Base-by-base conservation (phyloP, 2,888 invertebrate genomes). In the Pocota personata region DNA sequence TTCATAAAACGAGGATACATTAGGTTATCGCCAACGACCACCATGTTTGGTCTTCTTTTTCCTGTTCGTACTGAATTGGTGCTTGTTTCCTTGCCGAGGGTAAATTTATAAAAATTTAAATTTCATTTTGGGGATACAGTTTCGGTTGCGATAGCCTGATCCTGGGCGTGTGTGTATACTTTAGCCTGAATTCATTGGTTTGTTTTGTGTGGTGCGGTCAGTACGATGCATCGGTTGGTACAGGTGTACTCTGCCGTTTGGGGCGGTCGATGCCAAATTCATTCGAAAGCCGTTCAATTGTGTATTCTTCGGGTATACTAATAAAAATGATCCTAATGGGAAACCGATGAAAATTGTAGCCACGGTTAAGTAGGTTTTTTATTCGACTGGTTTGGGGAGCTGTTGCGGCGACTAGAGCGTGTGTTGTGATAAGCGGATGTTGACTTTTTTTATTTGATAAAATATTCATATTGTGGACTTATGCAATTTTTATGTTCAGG, bases 241-340 rank as follows among this genome's bases (percentile, higher is more conserved):
- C 86, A 86, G 86, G 80, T 82, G 86, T 84, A 64, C 76, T 40
- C 35, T 71, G 46, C 52, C 46, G 46, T 77, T 37, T 37, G 14
- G 21, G 52, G 7, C 7, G 4, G 40, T 46, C 19, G 58, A 60
- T 32, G 60, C 43, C 55, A 35, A 73, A 60, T 73, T 58, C 73
- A 67, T 79, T 76, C 57, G 66, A 72, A 58, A 72, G 32, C 24
- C 48, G 52, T 69, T 46, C 83, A 64, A 73, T 57, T 73, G 78
- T 58, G 73, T 64, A 83, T 79, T 19, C 32, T 40, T 57, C 27
- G 58, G 64, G 62, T 12, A 27, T 27, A 67, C 76, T 77, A 86
- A 86, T 86, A 86, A 86, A 86, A 86, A 60, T 77, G 80, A 86
- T 82, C 80, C 80, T 86, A 86, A 86, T 86, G 86, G 86, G 76